phyloP scores from a whole-genome alignment of 2,113 vertebrate genomes.

The Accipiter cooperii region DNA sequence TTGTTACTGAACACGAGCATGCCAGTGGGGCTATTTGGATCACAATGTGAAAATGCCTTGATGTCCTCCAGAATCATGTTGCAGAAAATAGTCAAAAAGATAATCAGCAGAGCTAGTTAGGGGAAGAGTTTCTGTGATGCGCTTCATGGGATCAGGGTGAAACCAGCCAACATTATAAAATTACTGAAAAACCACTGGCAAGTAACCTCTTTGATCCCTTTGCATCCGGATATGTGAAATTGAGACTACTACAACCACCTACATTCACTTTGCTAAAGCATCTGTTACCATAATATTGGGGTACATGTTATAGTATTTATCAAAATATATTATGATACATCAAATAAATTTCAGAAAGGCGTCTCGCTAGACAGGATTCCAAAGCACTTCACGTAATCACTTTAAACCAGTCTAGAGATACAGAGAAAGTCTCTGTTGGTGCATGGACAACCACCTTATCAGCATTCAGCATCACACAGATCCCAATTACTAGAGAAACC shows the following conservation, averaged over 20 bases:
- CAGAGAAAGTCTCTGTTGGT: neutral
- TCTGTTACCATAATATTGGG: neutral
- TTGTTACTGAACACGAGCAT: neutral
- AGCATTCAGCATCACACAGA: neutral
- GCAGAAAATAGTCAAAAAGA: neutral
- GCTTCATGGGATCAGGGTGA: neutral
- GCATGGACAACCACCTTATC: neutral
- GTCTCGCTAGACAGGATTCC: neutral
- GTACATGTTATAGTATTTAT: neutral
- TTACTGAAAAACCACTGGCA: neutral
- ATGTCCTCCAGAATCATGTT: neutral
- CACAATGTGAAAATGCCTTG: neutral
- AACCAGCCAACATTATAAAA: neutral
- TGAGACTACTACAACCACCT: neutral
- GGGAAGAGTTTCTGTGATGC: neutral
- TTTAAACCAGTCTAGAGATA: neutral
- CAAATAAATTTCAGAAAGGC: neutral
- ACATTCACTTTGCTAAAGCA: neutral
- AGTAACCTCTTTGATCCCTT: neutral
- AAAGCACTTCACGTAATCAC: neutral
- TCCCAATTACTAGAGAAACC: neutral
- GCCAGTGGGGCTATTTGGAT: neutral
- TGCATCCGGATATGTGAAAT: neutral
- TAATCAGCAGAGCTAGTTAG: neutral
- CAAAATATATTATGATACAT: neutral